phyloP scores from a whole-genome alignment of 2,113 vertebrate species.

The Thryonomys swinderianus region DNA sequence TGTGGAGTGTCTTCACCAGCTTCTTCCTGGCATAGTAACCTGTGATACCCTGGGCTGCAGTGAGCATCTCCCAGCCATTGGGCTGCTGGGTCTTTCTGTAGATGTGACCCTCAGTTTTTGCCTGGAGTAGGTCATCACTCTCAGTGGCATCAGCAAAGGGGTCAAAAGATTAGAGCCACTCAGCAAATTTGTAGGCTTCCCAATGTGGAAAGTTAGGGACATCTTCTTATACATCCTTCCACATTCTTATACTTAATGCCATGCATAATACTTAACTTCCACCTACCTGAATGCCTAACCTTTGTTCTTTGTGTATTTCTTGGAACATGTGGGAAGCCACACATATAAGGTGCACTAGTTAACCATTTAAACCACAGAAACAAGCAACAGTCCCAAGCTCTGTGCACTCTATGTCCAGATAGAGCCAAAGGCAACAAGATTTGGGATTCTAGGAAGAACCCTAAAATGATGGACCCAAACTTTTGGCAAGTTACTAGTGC shows the following conservation, averaged over 20 bases:
- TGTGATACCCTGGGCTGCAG: conserved; percentile 93
- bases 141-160: conserved; percentile 97
- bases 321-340: background rate
- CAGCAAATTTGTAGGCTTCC: background rate
- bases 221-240: background rate
- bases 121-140: conserved; percentile 93
- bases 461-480: background rate
- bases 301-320: background rate
- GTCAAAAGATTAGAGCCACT: conserved; percentile 75
- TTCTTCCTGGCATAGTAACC: conserved; percentile 96
- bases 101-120: conserved; percentile 94
- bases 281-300: background rate
- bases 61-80: conserved; percentile 93
- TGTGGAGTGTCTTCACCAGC: conserved; percentile 95
- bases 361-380: background rate
- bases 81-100: conserved; percentile 95
- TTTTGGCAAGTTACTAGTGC: background rate
- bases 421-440: background rate
- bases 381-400: background rate
- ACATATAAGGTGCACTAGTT: background rate
- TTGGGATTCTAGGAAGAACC: background rate
- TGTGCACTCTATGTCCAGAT: background rate
- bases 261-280: background rate
- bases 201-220: background rate
- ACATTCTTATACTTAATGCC: background rate